Conservation (phyloP, 2,113 vertebrate species). For the Pseudorasbora parva region DNA sequence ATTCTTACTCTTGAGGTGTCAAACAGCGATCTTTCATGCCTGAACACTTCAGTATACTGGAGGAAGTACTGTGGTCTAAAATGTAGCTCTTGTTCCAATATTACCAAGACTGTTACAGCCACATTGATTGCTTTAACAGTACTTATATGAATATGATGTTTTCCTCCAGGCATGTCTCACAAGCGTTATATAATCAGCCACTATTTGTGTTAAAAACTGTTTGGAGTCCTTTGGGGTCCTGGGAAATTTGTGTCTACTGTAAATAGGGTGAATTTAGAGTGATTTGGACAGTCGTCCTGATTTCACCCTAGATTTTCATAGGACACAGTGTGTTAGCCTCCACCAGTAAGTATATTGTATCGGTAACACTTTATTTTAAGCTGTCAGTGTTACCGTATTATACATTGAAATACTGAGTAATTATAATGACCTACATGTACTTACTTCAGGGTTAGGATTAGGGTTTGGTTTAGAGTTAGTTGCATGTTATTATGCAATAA, state of each 20-base stretch:
- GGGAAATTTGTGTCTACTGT: neutral
- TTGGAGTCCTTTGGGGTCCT: neutral
- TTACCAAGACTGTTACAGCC: neutral
- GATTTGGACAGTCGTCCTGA: too few species aligned
- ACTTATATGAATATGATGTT: neutral
- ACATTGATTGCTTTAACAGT: neutral
- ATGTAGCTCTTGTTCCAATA: neutral
- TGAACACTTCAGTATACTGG: neutral
- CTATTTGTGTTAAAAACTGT: neutral
- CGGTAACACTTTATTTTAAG: too few species aligned
- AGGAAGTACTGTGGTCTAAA: neutral
- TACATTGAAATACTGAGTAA: too few species aligned
- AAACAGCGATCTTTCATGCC: neutral
- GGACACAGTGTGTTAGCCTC: neutral
- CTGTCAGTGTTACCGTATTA: too few species aligned
- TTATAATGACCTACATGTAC: too few species aligned
- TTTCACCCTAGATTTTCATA: too few species aligned
- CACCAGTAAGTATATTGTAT: neutral
- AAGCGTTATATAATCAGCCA: constrained; percentile 6
- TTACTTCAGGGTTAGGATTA: too few species aligned
- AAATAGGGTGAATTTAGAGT: too few species aligned
- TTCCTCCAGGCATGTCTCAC: neutral
- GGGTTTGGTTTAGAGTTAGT: too few species aligned
- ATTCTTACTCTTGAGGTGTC: constrained; percentile 4
- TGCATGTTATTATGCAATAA: too few species aligned